Conservation (phyloP, 1,140 invertebrate species). For the Aphidius ervi region DNA sequence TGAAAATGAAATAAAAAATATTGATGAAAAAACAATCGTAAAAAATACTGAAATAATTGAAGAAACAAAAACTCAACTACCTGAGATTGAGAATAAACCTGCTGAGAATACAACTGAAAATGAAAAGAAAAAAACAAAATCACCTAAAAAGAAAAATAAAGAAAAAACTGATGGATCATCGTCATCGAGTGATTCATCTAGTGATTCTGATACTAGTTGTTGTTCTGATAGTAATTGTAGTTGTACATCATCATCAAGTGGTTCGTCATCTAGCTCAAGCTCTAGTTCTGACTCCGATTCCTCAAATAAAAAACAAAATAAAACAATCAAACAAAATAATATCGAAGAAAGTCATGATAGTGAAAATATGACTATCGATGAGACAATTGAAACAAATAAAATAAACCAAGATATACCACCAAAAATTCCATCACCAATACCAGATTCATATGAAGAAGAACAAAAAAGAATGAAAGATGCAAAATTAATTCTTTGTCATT, state of each 20-base stretch:
- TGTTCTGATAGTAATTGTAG: conserved; percentile 77
- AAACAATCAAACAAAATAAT: conserved; percentile 27
- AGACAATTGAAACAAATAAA: conserved; percentile 36
- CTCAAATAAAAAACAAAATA: conserved; percentile 49
- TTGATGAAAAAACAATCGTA: conserved; percentile 31
- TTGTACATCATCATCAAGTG: conserved; percentile 63
- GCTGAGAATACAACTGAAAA: conserved; percentile 18
- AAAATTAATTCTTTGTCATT: conserved; percentile 31
- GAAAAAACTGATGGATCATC: conserved; percentile 47
- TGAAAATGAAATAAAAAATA: conserved; percentile 46
- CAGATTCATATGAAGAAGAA: conserved; percentile 29
- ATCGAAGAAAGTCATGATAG: conserved; percentile 17
- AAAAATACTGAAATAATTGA: conserved; percentile 14
- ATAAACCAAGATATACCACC: conserved; percentile 13
- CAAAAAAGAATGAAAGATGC: conserved; percentile 57
- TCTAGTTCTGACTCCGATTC: conserved; percentile 68
- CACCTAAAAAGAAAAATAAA: conserved; percentile 47
- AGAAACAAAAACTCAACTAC: conserved; percentile 27
- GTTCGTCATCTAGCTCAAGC: conserved; percentile 60
- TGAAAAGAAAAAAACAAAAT: conserved; percentile 31
- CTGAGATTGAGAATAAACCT: conserved; percentile 29
- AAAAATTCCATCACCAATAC: background rate
- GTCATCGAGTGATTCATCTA: conserved; percentile 65
- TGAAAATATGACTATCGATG: conserved; percentile 17
- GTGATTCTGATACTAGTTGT: conserved; percentile 68